Conservation (phyloP, 1,140 invertebrate species). For the Aphaenogaster floridana region DNA sequence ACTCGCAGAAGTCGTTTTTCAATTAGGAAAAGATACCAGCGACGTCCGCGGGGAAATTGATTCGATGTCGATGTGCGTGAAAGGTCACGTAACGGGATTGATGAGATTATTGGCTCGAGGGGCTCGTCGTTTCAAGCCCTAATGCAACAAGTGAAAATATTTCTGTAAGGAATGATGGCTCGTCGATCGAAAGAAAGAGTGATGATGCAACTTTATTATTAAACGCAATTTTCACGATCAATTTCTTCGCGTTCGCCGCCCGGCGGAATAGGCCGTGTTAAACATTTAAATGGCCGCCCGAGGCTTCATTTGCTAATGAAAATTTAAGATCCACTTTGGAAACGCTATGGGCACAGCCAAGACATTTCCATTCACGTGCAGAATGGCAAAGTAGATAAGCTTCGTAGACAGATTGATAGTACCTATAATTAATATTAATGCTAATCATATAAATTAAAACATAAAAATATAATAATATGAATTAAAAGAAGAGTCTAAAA, state of each 20-base stretch:
- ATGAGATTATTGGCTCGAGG: conserved; percentile 57
- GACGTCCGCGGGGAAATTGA: conserved; percentile 48
- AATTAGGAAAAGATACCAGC: conserved; percentile 55
- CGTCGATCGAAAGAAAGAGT: conserved; percentile 28
- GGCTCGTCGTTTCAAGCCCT: conserved; percentile 53
- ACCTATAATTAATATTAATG: conserved; percentile 7
- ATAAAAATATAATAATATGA: not conserved
- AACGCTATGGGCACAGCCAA: conserved; percentile 13
- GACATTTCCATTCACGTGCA: conserved; percentile 30
- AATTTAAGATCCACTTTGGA: conserved; percentile 34
- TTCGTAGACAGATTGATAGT: not conserved
- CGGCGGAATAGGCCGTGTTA: not conserved
- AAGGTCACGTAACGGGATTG: conserved; percentile 60
- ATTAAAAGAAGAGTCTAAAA: not conserved
- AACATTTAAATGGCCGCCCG: conserved; percentile 27
- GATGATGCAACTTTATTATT: conserved; percentile 58
- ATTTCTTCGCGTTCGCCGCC: conserved; percentile 17
- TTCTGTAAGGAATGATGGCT: conserved; percentile 21
- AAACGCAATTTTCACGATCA: conserved; percentile 51
- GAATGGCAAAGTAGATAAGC: conserved; percentile 17
- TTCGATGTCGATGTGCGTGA: conserved; percentile 59
- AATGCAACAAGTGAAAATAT: conserved; percentile 64
- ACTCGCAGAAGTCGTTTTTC: conserved; percentile 51
- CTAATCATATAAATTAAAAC: not conserved
- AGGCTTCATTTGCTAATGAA: conserved; percentile 47